Conservation (phyloP, 1,140 invertebrate genomes). For the Zaprionus kolodkinae region DNA sequence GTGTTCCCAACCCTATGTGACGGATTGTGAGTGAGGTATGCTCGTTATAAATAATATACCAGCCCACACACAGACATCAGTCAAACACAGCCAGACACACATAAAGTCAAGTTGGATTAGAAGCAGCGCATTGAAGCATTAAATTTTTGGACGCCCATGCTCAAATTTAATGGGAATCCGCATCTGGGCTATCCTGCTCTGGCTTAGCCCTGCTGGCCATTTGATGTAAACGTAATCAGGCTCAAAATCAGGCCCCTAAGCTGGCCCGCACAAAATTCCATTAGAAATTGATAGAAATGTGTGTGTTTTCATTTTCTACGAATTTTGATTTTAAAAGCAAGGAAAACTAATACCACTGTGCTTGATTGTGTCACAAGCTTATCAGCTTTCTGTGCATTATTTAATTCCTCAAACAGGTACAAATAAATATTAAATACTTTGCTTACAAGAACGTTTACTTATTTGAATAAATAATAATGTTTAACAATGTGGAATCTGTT, state of each 20-base stretch:
- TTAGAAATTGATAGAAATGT: conserved; percentile 12
- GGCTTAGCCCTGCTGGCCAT: conserved; percentile 24
- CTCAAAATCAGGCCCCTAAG: conserved; percentile 37
- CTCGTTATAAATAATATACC: conserved; percentile 56
- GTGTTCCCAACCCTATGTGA: not conserved
- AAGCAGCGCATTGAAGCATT: conserved; percentile 28
- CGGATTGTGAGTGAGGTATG: conserved; percentile 15
- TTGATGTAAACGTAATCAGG: conserved; percentile 42
- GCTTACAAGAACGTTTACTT: no score
- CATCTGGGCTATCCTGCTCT: conserved; percentile 3
- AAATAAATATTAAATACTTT: no score
- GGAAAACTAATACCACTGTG: not conserved
- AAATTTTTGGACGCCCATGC: conserved; percentile 37
- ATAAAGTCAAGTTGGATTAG: conserved; percentile 10
- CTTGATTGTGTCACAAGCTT: not conserved
- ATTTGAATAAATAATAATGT: no score
- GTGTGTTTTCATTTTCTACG: not conserved
- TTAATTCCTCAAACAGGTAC: no score
- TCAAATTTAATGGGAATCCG: conserved; percentile 39
- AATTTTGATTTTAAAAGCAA: not conserved
- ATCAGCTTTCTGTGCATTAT: not conserved
- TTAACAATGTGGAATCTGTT: not conserved
- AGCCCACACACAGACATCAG: conserved; percentile 14
- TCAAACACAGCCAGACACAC: not conserved
- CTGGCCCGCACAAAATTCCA: conserved; percentile 15